Evolutionary conservation across 2,113 vertebrate genomes (phyloP), one percentile per base, ranked within the genome.

Genomic region (Campylomormyrus tamandua): DNA sequence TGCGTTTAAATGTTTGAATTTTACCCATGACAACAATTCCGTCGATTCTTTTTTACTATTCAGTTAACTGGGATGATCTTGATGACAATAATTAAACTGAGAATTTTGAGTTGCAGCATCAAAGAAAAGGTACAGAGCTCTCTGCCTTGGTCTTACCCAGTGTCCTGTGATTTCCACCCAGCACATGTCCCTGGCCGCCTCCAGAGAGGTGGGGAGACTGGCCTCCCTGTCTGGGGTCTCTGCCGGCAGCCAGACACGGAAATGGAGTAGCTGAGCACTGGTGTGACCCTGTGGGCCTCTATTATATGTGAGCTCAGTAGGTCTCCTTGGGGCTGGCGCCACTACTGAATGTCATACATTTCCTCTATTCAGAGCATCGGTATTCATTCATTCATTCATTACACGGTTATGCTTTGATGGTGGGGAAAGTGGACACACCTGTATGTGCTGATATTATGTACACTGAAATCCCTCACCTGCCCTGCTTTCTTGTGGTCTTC

Each of bases 341-440:
- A 95, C 95, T 93, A 95, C 95, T 95, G 95, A 96, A 96, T 95
- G 94, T 93, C 93, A 94, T 93, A 93, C 94, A 94, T 93, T 94
- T 93, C 93, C 91, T 93, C 92, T 92, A 83, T 86, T 84, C 77
- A 83, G 56, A 80, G 48, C 86, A 66, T 53, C n/a, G 49, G 46
- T 24, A 83, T 74, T 24, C 49, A 74, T 53, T 42, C 74, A 74
- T 45, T 56, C 53, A 21, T 56, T 35, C 31, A 53, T 35, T 31
- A 31, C 48, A 52, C 85, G 48, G 70, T 19, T 39, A 42, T 52
- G 53, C 89, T 62, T 80, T 66, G 52, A 62, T 24, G 53, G 13
- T 24, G 19, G 86, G 52, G 31, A 87, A 49, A 87, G 46, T 52
- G 84, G 84, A 46, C 84, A 50, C 84, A 87, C 84, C 49, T 31